A percentile compares a stretch with the other conserved stretches of the same genome.
These are phyloP conservation scores for Triops longicaudatus DNA, from an alignment of 1,140 invertebrate genomes.

Conservation along the genomic window DNA sequence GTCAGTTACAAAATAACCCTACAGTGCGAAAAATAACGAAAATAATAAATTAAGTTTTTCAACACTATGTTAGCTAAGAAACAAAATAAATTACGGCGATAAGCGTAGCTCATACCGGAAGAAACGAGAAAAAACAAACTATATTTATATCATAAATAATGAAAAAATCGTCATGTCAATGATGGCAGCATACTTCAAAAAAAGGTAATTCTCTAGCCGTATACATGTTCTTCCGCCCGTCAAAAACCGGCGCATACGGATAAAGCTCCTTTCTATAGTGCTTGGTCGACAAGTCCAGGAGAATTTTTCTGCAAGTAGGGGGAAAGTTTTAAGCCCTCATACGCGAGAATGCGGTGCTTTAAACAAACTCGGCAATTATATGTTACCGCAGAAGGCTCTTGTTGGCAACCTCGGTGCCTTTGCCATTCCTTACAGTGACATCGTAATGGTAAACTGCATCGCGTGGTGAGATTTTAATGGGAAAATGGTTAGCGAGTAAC, in stretches of 20 bases:
- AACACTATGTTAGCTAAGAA: no score
- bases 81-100: no score
- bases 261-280: neutral
- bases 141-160: no score
- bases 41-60: no score
- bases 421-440: neutral
- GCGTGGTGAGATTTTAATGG: neutral
- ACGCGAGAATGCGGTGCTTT: neutral
- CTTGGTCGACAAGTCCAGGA: neutral
- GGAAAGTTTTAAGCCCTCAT: neutral
- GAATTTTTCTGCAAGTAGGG: neutral
- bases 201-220: slow-evolving; percentile 37
- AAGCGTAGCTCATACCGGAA: no score
- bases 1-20: no score
- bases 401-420: neutral
- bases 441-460: slow-evolving; percentile 18
- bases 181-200: neutral
- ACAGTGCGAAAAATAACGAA: no score
- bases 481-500: slow-evolving; percentile 15
- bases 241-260: slow-evolving; percentile 50
- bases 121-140: neutral
- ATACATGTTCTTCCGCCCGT: slow-evolving; percentile 60
- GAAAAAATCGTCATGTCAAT: no score
- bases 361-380: neutral
- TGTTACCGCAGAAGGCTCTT: neutral